Evolutionary conservation across 2,888 invertebrate genomes (phyloP).

Genomic region (Eugnorisma glareosa): DNA sequence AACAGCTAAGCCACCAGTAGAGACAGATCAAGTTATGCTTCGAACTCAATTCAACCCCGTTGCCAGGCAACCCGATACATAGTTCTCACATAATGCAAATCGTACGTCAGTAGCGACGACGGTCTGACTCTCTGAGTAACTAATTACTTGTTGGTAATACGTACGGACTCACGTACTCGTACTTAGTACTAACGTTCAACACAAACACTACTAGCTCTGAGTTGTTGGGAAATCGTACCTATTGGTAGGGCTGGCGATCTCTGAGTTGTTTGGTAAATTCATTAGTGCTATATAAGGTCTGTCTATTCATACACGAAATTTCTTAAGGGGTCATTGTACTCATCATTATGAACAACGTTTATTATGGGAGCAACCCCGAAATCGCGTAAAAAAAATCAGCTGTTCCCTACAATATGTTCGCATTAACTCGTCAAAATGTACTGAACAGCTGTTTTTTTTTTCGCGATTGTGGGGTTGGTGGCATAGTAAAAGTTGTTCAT

Average conservation of each 20-base stretch:
- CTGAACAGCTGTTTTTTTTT: too few relatives aligned
- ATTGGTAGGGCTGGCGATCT: slow-evolving; percentile 65
- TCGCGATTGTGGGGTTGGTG: too few relatives aligned
- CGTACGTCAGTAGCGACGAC: slow-evolving; percentile 43
- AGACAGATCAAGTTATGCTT: slow-evolving; percentile 12
- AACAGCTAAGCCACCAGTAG: neutral
- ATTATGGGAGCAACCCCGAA: too few relatives aligned
- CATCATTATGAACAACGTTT: too few relatives aligned
- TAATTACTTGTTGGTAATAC: slow-evolving; percentile 68
- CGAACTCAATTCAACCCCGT: slow-evolving; percentile 23
- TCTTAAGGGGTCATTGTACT: too few relatives aligned
- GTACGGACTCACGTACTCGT: slow-evolving; percentile 48
- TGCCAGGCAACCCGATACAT: slow-evolving; percentile 33
- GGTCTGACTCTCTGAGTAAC: slow-evolving; percentile 51
- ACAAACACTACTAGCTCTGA: slow-evolving; percentile 68
- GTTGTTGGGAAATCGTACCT: slow-evolving; percentile 70
- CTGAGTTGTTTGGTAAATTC: neutral
- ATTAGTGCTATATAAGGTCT: neutral
- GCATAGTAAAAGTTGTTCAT: too few relatives aligned
- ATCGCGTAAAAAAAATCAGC: too few relatives aligned
- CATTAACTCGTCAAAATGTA: too few relatives aligned
- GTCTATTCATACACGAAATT: too few relatives aligned
- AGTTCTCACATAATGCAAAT: slow-evolving; percentile 37
- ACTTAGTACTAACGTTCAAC: slow-evolving; percentile 69
- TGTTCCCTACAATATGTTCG: too few relatives aligned